A percentile compares a stretch with the other conserved stretches of the same genome.
phyloP scores from a whole-genome alignment of 2,113 vertebrate species.

The Hystrix cristata region DNA sequence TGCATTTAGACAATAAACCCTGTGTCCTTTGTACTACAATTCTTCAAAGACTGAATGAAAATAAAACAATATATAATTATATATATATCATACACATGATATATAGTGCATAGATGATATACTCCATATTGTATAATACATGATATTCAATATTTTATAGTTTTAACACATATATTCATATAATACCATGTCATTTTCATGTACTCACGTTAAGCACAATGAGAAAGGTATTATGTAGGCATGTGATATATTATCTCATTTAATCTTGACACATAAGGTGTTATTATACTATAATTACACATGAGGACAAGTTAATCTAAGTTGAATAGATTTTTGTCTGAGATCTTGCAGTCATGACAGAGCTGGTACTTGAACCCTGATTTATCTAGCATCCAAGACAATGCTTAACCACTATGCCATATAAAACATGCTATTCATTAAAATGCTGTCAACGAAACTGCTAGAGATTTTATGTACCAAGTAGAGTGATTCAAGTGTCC shows the following conservation, averaged over 20 bases:
- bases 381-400: neutral
- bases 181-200: neutral
- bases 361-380: neutral
- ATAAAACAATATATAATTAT: neutral
- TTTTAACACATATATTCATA: neutral
- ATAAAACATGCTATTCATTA: neutral
- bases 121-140: neutral
- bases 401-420: neutral
- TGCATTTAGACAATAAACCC: neutral
- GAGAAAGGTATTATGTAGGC: neutral
- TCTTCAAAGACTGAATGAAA: neutral
- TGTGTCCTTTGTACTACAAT: neutral
- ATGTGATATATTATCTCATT: neutral
- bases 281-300: neutral
- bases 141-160: neutral
- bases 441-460: neutral
- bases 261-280: neutral
- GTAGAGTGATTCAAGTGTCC: neutral
- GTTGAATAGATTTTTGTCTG: neutral
- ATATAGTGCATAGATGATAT: neutral
- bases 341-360: neutral
- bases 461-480: neutral
- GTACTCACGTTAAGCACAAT: neutral
- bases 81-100: neutral
- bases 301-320: neutral